phyloP scores from a whole-genome alignment of 2,888 invertebrate species.

The Patella caerulea region DNA sequence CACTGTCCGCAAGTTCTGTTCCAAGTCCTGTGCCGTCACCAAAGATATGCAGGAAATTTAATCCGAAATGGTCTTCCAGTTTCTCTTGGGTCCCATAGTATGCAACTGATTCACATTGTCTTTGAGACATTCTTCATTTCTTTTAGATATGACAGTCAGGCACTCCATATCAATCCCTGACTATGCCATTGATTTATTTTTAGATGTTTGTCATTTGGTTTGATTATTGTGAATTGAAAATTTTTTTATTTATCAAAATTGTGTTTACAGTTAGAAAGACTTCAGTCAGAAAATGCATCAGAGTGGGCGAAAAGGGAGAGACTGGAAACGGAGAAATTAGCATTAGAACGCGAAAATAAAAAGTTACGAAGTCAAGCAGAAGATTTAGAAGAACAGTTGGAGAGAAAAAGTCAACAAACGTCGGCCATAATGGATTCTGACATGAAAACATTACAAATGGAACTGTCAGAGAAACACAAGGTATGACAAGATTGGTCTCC shows the following conservation, averaged over 20 bases:
- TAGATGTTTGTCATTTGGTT: not conserved
- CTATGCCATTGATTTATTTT: not conserved
- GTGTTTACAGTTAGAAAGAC: constrained; percentile 79
- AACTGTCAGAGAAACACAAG: constrained; percentile 70
- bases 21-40: too few species aligned
- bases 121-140: not conserved
- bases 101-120: too few species aligned
- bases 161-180: not conserved
- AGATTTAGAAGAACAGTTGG: constrained; percentile 81
- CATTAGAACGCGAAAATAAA: constrained; percentile 90
- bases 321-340: constrained; percentile 89
- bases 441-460: constrained; percentile 68
- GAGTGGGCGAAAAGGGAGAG: constrained; percentile 94
- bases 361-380: constrained; percentile 81
- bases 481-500: constrained; percentile 41
- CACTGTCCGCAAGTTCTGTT: too few species aligned
- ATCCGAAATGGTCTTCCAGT: too few species aligned
- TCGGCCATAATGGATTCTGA: constrained; percentile 66
- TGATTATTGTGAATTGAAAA: not conserved
- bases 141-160: not conserved
- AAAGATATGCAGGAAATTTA: too few species aligned
- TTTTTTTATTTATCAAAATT: not conserved
- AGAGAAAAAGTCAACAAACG: constrained; percentile 70
- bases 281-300: constrained; percentile 92
- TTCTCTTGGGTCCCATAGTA: too few species aligned